phyloP scores from a whole-genome alignment of 2,113 vertebrate species.

The Eptatretus burgeri region DNA sequence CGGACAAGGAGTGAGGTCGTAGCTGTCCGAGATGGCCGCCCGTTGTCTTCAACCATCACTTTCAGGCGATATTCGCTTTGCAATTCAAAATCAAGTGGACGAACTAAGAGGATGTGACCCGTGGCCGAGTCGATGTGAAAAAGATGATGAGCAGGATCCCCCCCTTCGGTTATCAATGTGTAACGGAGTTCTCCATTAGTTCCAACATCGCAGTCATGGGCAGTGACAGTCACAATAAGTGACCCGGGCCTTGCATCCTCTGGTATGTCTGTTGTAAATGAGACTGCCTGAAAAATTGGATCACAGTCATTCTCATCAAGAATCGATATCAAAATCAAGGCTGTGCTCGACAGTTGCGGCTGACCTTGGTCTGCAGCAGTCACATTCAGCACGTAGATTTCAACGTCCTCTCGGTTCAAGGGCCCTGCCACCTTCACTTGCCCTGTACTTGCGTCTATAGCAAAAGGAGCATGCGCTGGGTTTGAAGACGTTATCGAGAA shows the following conservation, averaged over 20 bases:
- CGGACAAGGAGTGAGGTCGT: constrained; percentile 64
- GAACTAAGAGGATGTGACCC: constrained; percentile 64
- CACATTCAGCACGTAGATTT: constrained; percentile 48
- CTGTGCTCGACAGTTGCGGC: constrained; percentile 36
- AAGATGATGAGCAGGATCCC: constrained; percentile 56
- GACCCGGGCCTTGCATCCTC: constrained; percentile 90
- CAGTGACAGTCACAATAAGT: constrained; percentile 62
- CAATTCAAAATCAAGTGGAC: constrained; percentile 69
- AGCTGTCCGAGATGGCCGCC: constrained; percentile 44
- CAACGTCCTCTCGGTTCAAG: constrained; percentile 61
- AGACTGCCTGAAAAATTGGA: constrained; percentile 54
- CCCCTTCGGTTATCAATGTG: constrained; percentile 29
- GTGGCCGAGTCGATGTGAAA: constrained; percentile 89
- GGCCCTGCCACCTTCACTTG: constrained; percentile 60
- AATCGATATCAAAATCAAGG: constrained; percentile 45
- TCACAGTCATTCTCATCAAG: constrained; percentile 84
- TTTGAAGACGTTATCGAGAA: constrained; percentile 38
- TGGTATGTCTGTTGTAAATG: constrained; percentile 44
- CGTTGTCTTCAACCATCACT: constrained; percentile 59
- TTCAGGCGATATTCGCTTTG: constrained; percentile 70
- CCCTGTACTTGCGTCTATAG: constrained; percentile 38
- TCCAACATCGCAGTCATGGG: constrained; percentile 55
- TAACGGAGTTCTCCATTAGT: constrained; percentile 73
- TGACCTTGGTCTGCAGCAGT: constrained; percentile 46
- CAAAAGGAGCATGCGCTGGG: constrained; percentile 59